Base-by-base conservation (phyloP, 1,140 invertebrate genomes). In the Ceratoteleas bidentatus region DNA sequence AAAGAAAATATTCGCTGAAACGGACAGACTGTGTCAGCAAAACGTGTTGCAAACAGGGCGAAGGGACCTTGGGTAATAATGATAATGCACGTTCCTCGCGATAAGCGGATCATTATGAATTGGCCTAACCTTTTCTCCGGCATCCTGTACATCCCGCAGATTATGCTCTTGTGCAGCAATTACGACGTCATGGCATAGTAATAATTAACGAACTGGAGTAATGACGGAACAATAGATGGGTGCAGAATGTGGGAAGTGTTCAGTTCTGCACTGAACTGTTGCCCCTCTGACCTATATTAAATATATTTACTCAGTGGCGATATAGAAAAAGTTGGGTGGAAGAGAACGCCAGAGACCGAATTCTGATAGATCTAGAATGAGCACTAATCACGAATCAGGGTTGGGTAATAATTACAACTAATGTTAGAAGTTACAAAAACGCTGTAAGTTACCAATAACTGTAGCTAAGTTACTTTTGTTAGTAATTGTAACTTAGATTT, bases 201-300 rank as follows among this genome's bases (percentile, higher is more conserved):
- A 89, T 90, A 88, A 91, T 89, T 91, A 90, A 90, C 89, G 87
- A 90, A 86, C 85, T 66, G 73, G 74, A 85, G 70, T 89, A 90
- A 91, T 90, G 87, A 90, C 85, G 86, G 87, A 86, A 91, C 89
- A 91, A 91, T 91, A 85, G 82, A 66, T 69, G 66, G 57, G 68
- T 65, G 81, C 66, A 73, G 81, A 84, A 89, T 88, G 77, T 74
- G 86, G 89, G 89, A 89, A 90, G 89, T 88, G 85, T 85, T 86
- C 87, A 87, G 85, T 88, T 87, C 85, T 84, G 53, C 40, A 75
- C 58, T 84, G 80, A 87, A 74, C 84, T 85, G 81, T 77, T 86
- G 88, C 86, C 87, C 87, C 86, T 84, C 85, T 90, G 86, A 84
- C 89, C 90, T 89, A 89, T 84, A 90, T 91, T 87, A 84, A 86